Evolutionary conservation across 2,113 vertebrate species (phyloP).

Genomic region (Herpetotheres cachinnans): DNA sequence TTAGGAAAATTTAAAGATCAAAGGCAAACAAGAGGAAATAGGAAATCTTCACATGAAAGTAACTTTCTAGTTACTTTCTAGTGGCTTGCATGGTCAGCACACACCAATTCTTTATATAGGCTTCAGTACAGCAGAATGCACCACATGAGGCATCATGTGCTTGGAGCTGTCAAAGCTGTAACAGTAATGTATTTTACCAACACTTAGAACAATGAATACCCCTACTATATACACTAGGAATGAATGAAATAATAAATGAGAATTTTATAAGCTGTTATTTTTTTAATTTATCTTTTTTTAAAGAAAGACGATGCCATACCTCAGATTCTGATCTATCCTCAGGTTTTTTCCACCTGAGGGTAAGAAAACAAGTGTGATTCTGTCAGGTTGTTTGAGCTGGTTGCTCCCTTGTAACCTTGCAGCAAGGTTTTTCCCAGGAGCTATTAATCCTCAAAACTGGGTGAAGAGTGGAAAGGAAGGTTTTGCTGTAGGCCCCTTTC

Average conservation of each 20-base stretch:
- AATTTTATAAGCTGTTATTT: not conserved
- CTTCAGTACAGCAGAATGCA: not conserved
- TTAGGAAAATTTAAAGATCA: not conserved
- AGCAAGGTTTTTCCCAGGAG: not conserved
- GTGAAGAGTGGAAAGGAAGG: not conserved
- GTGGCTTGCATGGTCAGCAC: not conserved
- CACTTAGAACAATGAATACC: not conserved
- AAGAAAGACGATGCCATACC: not conserved
- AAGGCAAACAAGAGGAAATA: not conserved
- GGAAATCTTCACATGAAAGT: not conserved
- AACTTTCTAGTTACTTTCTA: not conserved
- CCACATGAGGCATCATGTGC: accelerated
- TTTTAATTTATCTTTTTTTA: not conserved
- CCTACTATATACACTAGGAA: not conserved
- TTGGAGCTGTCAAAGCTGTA: not conserved
- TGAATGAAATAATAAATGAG: not conserved
- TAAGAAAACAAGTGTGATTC: not conserved
- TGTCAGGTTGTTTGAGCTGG: not conserved
- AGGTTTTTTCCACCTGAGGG: not conserved
- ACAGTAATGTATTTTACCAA: not conserved
- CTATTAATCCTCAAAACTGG: not conserved
- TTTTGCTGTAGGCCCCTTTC: not conserved
- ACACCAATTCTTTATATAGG: not conserved
- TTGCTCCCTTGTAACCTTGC: not conserved
- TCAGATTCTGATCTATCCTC: not conserved